phyloP scores from a whole-genome alignment of 1,140 invertebrate genomes.

The Philotrypesis tridentata region DNA sequence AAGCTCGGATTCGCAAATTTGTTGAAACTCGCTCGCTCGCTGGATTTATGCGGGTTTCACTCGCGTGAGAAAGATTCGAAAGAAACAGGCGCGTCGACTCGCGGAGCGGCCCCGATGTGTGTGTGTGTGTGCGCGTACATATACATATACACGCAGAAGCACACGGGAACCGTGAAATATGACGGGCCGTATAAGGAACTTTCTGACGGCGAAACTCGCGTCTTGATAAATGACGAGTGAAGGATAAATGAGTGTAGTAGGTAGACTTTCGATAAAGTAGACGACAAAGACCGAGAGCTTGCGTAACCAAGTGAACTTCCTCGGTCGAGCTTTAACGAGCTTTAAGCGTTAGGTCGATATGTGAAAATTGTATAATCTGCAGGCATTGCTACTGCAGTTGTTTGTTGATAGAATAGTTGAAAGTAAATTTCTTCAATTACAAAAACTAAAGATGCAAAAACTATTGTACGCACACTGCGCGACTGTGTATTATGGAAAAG shows the following conservation, averaged over 20 bases:
- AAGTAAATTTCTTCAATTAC: no score
- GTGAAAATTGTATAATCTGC: no score
- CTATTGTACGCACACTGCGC: no score
- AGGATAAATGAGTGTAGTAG: not conserved
- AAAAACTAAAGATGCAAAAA: no score
- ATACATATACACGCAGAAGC: no score
- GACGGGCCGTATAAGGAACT: slow-evolving; percentile 2
- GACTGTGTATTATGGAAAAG: no score
- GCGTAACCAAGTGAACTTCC: no score
- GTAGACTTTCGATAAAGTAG: not conserved
- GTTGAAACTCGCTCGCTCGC: not conserved
- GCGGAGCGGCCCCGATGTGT: not conserved
- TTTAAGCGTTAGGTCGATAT: no score
- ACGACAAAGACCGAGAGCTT: not conserved
- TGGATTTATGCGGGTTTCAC: not conserved
- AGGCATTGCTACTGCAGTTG: no score
- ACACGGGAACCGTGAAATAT: slow-evolving; percentile 8
- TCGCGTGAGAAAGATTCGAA: not conserved
- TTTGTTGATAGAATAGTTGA: no score
- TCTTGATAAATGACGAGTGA: slow-evolving; percentile 23
- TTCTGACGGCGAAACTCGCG: not conserved
- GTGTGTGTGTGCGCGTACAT: no score
- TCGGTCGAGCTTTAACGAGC: no score
- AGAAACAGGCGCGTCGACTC: not conserved
- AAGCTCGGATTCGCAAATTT: not conserved